Conservation (phyloP, 2,797 vertebrate genomes). For the Enteromius treurensis region DNA sequence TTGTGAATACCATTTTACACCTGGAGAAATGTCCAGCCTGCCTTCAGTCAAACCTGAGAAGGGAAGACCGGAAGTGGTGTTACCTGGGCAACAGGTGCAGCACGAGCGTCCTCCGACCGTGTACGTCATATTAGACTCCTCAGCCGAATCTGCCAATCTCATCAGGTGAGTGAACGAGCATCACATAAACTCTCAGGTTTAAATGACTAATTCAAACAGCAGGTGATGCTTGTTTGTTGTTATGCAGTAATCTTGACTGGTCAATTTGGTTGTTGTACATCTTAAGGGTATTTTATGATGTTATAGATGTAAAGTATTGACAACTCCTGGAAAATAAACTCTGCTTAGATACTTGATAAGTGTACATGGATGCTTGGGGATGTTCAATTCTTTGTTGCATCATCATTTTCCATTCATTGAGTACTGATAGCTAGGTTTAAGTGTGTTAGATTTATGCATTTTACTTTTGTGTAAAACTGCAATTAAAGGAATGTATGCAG, state of each 20-base stretch:
- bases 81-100: constrained; percentile 53
- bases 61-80: constrained; percentile 44
- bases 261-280: not conserved
- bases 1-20: not conserved
- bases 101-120: constrained; percentile 73
- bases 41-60: constrained; percentile 49
- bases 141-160: constrained; percentile 71
- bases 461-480: not conserved
- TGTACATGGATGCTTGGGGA: not conserved
- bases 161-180: constrained; percentile 71
- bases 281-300: not conserved
- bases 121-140: constrained; percentile 76
- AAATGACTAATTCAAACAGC: not conserved
- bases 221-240: not conserved
- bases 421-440: not conserved
- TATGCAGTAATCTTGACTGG: not conserved
- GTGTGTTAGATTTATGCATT: not conserved
- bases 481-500: not conserved
- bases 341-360: not conserved
- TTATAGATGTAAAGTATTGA: not conserved
- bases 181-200: not conserved
- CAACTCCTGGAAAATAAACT: not conserved
- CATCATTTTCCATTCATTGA: not conserved
- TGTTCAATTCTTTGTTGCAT: not conserved
- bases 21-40: constrained; percentile 63